Evolutionary conservation across 2,113 vertebrate genomes (phyloP), one percentile per base, ranked within the genome.

Genomic region (Sceloporus tristichus): DNA sequence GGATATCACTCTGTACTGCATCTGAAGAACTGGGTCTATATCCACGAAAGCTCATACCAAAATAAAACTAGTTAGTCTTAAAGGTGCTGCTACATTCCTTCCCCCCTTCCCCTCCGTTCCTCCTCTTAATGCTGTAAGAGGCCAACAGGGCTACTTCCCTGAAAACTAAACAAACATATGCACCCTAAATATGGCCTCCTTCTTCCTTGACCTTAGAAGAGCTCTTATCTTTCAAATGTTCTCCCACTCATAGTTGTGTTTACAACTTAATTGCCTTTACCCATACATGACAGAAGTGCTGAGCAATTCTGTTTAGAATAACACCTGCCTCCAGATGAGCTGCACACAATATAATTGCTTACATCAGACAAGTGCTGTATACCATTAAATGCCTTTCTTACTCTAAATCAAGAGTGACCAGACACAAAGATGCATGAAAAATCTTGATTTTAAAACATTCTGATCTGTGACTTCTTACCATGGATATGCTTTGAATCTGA

Each of bases 261-360:
- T 65, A 34, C 86, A 68, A 88, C 82, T 54, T 85, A 87, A 65
- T 84, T 93, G 11, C 82, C 88, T 25, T 29, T 87, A 65, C 81
- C 56, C 11, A 40, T 56, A 48, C 82, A 0, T 73, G 48, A 48
- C 68, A 89, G 82, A 79, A 90, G 59, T 56, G 62, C 86, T 77
- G 73, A 90, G 9, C 29, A 40, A 48, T 92, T 85, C 82, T 74
- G 66, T 70, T 66, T 82, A 68, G 65, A 92, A 83, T 82, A 94
- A 80, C 73, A 93, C 73, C n/a, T 79, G 82, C 2, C 62, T 92
- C 92, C 77, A 68, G 34, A 88, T 82, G 34, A 89, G 86, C 87
- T 80, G 74, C 79, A 73, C 42, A 65, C 53, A 88, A 38, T 11
- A 4, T 76, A 92, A 87, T 40, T 94, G 34, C 48, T 75, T 76